Evolutionary conservation across 2,797 vertebrate species (phyloP).

Genomic region (Valencia hispanica): DNA sequence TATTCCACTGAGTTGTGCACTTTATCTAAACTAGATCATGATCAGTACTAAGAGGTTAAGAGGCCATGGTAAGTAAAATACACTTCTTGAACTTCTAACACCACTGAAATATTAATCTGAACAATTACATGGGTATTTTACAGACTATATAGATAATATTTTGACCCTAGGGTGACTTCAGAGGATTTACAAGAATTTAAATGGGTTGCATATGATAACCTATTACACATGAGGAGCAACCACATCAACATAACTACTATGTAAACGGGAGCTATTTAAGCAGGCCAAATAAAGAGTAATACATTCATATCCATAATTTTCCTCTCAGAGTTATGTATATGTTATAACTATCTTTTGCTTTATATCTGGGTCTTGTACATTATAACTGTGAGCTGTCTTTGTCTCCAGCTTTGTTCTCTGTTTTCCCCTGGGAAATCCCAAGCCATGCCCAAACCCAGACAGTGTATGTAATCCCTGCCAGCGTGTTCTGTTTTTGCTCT

Average conservation of each 20-base stretch:
- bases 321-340: neutral
- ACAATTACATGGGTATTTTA: slow-evolving; percentile 3
- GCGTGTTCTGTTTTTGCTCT: slow-evolving; percentile 35
- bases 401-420: slow-evolving; percentile 3
- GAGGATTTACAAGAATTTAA: neutral
- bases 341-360: neutral
- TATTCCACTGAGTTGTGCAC: neutral
- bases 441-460: slow-evolving; percentile 17
- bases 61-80: neutral
- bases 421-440: slow-evolving; percentile 24
- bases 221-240: neutral
- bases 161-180: neutral
- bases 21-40: neutral
- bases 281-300: too few species aligned
- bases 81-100: neutral
- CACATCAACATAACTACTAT: neutral
- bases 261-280: neutral
- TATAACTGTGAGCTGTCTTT: neutral
- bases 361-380: slow-evolving; percentile 1
- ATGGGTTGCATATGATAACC: neutral
- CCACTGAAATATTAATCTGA: neutral
- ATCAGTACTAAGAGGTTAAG: neutral
- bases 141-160: neutral
- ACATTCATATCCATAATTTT: neutral
- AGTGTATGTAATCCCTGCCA: slow-evolving; percentile 35